phyloP scores from a whole-genome alignment of 23 tunicate species.

The Trididemnum clinides region DNA sequence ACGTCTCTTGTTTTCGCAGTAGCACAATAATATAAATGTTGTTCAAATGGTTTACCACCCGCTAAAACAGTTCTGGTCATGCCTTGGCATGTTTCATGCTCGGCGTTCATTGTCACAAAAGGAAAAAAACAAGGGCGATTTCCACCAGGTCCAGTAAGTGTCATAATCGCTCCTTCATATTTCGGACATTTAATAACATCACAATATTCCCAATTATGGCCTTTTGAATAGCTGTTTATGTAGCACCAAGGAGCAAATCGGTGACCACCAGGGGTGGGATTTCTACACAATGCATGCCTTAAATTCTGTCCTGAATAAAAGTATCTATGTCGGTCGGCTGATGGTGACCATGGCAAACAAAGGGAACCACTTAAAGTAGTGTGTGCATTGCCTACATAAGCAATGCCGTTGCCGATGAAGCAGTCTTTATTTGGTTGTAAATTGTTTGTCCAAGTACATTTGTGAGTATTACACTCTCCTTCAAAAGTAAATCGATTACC shows the following conservation, averaged over 20 bases:
- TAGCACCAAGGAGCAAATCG: conserved; percentile 88
- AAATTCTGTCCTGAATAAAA: conserved; percentile 17
- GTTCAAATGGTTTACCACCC: neutral
- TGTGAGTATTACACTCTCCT: conserved; percentile 45
- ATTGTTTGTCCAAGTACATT: conserved; percentile 35
- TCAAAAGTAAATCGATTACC: conserved; percentile 48
- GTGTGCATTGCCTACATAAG: conserved; percentile 38
- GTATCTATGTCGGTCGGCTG: conserved; percentile 33
- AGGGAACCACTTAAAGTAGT: conserved; percentile 5
- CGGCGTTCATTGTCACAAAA: neutral
- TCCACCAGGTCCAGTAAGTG: conserved; percentile 35
- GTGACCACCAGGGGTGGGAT: conserved; percentile 54
- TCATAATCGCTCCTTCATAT: conserved; percentile 58
- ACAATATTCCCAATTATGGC: conserved; percentile 77
- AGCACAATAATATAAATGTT: neutral
- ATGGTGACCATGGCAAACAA: conserved; percentile 46
- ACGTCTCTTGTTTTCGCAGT: neutral
- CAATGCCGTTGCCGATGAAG: conserved; percentile 57
- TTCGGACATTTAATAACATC: conserved; percentile 57
- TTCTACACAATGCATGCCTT: conserved; percentile 44
- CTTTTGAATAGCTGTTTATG: neutral
- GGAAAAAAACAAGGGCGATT: conserved; percentile 29
- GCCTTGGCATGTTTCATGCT: neutral
- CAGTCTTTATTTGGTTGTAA: conserved; percentile 51
- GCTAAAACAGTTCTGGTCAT: neutral